Evolutionary conservation across 2,888 invertebrate genomes (phyloP).

Genomic region (Tenodera sinensis): DNA sequence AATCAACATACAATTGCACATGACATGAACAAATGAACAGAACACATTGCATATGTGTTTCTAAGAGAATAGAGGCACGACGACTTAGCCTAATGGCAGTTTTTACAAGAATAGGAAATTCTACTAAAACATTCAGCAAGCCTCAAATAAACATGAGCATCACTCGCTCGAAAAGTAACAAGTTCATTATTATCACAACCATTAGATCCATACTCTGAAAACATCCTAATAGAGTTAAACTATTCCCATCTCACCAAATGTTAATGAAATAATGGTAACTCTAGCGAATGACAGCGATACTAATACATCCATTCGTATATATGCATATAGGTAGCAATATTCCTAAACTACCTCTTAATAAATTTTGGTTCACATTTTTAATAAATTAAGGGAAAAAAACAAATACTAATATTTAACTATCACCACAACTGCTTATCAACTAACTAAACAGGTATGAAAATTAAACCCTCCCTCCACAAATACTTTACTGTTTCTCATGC

Average conservation of each 20-base stretch:
- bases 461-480: not conserved
- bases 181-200: conserved; percentile 23
- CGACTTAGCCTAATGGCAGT: conserved; percentile 31
- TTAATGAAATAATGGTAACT: conserved; percentile 9
- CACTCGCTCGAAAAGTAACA: not conserved
- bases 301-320: not conserved
- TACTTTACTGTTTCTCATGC: not conserved
- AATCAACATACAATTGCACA: conserved; percentile 23
- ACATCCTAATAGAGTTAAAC: not conserved
- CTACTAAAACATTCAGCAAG: conserved; percentile 25
- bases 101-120: conserved; percentile 27
- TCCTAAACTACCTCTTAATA: not conserved
- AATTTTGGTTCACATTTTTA: not conserved
- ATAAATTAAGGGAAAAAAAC: not conserved
- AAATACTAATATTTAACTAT: not conserved
- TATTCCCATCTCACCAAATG: not conserved
- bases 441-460: not conserved
- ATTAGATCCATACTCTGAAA: not conserved
- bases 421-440: not conserved
- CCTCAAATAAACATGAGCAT: conserved; percentile 14
- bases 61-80: conserved; percentile 29
- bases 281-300: not conserved
- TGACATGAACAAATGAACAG: conserved; percentile 23
- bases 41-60: conserved; percentile 27
- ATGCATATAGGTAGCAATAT: not conserved